phyloP scores from a whole-genome alignment of 2,888 invertebrate genomes.

The Ephialtes manifestator region DNA sequence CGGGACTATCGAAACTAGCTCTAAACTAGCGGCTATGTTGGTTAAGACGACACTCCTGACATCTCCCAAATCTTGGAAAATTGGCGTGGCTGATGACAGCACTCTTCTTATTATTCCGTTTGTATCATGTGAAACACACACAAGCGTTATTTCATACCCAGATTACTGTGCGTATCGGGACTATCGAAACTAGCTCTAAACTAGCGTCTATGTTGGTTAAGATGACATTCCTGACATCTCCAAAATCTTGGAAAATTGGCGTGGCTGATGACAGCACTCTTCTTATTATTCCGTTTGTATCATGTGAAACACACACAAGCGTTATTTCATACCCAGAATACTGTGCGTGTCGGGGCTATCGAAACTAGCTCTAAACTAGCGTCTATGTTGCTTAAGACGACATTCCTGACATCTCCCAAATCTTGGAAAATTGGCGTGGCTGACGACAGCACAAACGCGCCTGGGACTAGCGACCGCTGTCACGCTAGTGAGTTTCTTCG shows the following conservation, averaged over 20 bases:
- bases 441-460: constrained; percentile 70
- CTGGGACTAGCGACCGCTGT: constrained; percentile 53
- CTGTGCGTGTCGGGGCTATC: constrained; percentile 4
- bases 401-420: constrained; percentile 30
- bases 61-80: constrained; percentile 57
- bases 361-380: constrained; percentile 6
- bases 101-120: not conserved
- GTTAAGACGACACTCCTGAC: constrained; percentile 37
- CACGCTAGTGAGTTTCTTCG: constrained; percentile 48
- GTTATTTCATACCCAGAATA: not conserved
- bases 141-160: not conserved
- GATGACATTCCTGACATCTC: constrained; percentile 31
- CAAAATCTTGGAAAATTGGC: constrained; percentile 67
- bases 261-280: constrained; percentile 70
- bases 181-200: no score
- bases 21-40: constrained; percentile 7
- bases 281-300: no score
- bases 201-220: constrained; percentile 23
- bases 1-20: no score
- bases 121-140: not conserved
- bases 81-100: constrained; percentile 72
- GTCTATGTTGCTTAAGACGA: constrained; percentile 32
- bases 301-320: not conserved
- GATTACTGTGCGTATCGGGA: constrained; percentile 5
- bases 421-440: constrained; percentile 71